Percentiles rank a stretch among this genome's conserved stretches.
Conservation (phyloP, 2,888 invertebrate species). For the Dicranocentrus wangi region DNA sequence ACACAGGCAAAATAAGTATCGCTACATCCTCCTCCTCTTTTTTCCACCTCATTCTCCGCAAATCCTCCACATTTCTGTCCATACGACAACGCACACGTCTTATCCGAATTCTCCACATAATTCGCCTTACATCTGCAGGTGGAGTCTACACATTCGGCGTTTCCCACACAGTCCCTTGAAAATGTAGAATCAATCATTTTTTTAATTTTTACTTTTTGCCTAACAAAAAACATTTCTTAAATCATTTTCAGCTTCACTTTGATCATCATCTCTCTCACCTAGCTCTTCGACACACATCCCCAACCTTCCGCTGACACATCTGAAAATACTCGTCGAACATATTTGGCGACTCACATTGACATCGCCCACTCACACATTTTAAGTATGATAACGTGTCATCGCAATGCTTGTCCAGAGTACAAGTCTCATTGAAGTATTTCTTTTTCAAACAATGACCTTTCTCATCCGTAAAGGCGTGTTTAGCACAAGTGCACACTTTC, state of each 20-base stretch:
- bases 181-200: no score
- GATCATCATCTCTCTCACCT: no score
- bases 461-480: constrained; percentile 60
- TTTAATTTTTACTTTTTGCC: no score
- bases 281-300: constrained; percentile 60
- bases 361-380: constrained; percentile 60
- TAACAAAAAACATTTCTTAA: no score
- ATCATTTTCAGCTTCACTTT: no score
- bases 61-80: constrained; percentile 62
- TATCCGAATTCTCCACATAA: constrained; percentile 66
- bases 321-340: constrained; percentile 66
- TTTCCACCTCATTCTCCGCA: no score
- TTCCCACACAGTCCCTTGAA: constrained; percentile 64
- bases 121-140: constrained; percentile 65
- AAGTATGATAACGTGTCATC: constrained; percentile 64
- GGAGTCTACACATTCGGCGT: constrained; percentile 65
- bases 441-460: constrained; percentile 64
- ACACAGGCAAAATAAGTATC: constrained; percentile 68
- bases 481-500: constrained; percentile 62
- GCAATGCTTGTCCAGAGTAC: constrained; percentile 59
- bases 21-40: constrained; percentile 51
- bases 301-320: constrained; percentile 57
- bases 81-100: constrained; percentile 66
- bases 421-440: constrained; percentile 63
- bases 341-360: constrained; percentile 55